Evolutionary conservation across 2,888 invertebrate genomes (phyloP), one percentile per base, ranked within the genome.

Genomic region (Trileptium ribeirensis): DNA sequence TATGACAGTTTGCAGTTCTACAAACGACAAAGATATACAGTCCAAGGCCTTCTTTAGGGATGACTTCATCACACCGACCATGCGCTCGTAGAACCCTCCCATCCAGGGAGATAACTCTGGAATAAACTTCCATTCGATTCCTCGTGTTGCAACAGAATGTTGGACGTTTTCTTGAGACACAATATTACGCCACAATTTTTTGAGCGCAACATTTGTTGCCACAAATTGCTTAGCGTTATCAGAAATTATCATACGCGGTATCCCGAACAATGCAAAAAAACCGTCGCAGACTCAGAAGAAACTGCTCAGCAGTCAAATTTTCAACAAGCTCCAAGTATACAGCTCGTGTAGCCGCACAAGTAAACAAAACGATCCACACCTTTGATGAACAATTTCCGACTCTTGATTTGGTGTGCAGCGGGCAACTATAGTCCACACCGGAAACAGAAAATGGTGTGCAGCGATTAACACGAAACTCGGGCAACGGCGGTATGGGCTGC

Each of bases 211-310:
- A 51, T 51, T 51, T 51, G 51, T 24, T 24, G 51, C 51, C 8
- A 51, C 51, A 83, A 90, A 90, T 82, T 89, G 89, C 0, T 87
- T 86, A 0, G 88, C 89, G 81, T 89, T 89, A 80, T 90, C 89
- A 34, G 86, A 86, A 77, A 86, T 88, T 0, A 89, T 86, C 1
- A 85, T 83, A 15, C 74, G 82, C 0, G 88, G 87, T 38, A 86
- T 81, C 1, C 89, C 87, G 24, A 51, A 51, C 8, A 51, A 15
- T 8, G 51, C 51, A 24, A n/a, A 51, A n/a, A 36, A 89, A 89
- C 74, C 88, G 81, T 67, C 87, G 79, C 3, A 89, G 81, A 3
- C 86, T 84, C 67, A 84, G 82, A 2, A 89, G 33, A 81, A 89
- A 89, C 29, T 83, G 82, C 1, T 84, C 80, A 0, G 88, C 86